Evolutionary conservation across 2,113 vertebrate species (phyloP), one percentile per base, ranked within the genome.

Genomic region (Anas platyrhynchos): DNA sequence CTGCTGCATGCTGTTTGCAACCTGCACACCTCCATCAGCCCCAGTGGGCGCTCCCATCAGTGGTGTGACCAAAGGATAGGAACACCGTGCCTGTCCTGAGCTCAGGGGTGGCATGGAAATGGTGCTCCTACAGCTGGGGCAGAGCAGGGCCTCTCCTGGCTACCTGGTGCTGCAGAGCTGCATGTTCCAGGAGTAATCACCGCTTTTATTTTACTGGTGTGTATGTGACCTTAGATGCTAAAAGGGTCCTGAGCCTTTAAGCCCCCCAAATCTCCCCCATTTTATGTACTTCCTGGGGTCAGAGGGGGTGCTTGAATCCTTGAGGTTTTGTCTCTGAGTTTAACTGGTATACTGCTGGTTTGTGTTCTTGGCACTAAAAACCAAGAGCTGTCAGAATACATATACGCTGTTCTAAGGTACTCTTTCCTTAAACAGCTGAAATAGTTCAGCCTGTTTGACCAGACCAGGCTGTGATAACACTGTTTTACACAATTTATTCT

Each of bases 41-140:
- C 54, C 2, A 6, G 36, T 27, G 18, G 25, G 9, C 5, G 0
- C 9, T 31, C 13, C 3, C 12, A 1, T 13, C 0, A 2, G 68
- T 25, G n/a, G 29, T 3, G 36, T n/a, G 74, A 25, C 34, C 1
- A 1, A 26, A 16, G 34, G 58, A 23, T 63, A n/a, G 32, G 54
- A 46, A 12, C 6, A 5, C 29, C 26, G 46, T 25, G 25, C 34
- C 36, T 71, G 20, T 36, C 43, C 9, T 2, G 1, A 8, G 29
- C 13, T 13, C 5, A 0, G 44, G 20, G 14, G 1, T 22, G 20
- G 59, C 52, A 26, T 44, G 6, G 29, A 34, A 66, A 50, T 1
- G 4, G 4, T 62, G n/a, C 21, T 41, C 36, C 0, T 1, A 11
- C 29, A n/a, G 32, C 17, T 2, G 5, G 56, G 43, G 31, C 25